Conservation (phyloP, 2,888 invertebrate species). For the Metalampra italica region DNA sequence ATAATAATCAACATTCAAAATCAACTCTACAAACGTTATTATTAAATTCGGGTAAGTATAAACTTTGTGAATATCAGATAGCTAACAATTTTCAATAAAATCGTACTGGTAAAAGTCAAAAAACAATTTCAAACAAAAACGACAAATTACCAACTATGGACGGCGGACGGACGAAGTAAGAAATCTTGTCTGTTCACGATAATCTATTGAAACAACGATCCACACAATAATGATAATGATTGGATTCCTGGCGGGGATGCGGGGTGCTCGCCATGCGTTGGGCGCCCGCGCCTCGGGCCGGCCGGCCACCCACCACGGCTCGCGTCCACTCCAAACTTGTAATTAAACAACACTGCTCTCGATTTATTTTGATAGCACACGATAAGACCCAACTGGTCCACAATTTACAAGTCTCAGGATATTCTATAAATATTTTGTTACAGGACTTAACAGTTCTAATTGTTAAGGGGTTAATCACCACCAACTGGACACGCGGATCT, state of each 20-base stretch:
- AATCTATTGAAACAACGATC: constrained; percentile 41
- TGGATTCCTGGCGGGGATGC: constrained; percentile 38
- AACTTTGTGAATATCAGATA: neutral
- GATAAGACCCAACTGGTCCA: constrained; percentile 39
- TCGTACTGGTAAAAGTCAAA: constrained; percentile 1
- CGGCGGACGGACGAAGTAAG: constrained; percentile 10
- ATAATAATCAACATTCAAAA: neutral
- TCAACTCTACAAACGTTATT: neutral
- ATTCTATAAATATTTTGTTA: constrained; percentile 31
- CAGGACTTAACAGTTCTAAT: neutral
- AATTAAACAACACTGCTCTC: constrained; percentile 51
- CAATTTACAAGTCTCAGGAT: constrained; percentile 30
- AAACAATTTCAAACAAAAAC: constrained; percentile 7
- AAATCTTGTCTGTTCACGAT: constrained; percentile 36
- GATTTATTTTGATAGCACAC: constrained; percentile 52
- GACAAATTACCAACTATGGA: constrained; percentile 6
- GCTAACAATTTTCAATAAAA: neutral
- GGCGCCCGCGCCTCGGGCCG: constrained; percentile 33
- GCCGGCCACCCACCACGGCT: constrained; percentile 53
- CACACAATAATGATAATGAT: constrained; percentile 48
- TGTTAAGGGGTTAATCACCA: neutral
- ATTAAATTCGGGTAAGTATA: neutral
- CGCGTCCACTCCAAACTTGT: constrained; percentile 39
- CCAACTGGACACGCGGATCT: too few relatives aligned
- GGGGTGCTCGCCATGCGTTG: constrained; percentile 27